Evolutionary conservation across 1,140 invertebrate genomes (phyloP), one percentile per base, ranked within the genome.

Genomic region (Meloidogyne floridensis): DNA sequence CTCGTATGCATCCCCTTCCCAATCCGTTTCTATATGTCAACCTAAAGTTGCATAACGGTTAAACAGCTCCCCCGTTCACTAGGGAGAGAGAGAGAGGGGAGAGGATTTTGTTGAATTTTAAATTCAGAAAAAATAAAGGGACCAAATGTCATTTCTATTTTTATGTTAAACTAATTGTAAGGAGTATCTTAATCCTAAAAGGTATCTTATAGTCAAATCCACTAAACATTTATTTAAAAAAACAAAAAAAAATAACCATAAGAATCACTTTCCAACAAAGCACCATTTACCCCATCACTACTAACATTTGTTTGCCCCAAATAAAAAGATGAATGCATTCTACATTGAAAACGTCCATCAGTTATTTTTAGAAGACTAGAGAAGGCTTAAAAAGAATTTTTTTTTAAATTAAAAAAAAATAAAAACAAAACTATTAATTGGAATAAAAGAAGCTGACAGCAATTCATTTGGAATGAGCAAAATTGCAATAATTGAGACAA

Each of bases 171-270:
- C 0, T 1, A 32, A 32, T 32, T 32, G 1, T 32, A 32, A 32
- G 32, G 32, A 32, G 32, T 1, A 32, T 32, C 32, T 32, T 32
- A 32, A 32, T 32, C 1, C 32, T 32, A 32, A 32, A 20, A 32
- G 32, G 32, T 32, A 32, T 32, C 32, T 1, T 32, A 32, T 1
- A 32, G 32, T 32, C 32, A 32, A 32, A 32, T 32, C 2, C 32
- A 32, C 32, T 32, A 32, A 0, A 32, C 1, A 73, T 15, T 73
- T 74, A n/a, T 15, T 72, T 72, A 11, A 42, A 80, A 54, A 83
- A 77, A 59, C 82, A 82, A 32, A 84, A 80, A 6, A 88, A 78
- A n/a, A 89, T 69, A 59, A 72, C 75, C 74, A 65, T 69, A 76
- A 42, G 70, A 54, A 72, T 84, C 74, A 47, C 54, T 73, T 51